Conservation (phyloP, 2,797 vertebrate species). For the Labeo calbasu region DNA sequence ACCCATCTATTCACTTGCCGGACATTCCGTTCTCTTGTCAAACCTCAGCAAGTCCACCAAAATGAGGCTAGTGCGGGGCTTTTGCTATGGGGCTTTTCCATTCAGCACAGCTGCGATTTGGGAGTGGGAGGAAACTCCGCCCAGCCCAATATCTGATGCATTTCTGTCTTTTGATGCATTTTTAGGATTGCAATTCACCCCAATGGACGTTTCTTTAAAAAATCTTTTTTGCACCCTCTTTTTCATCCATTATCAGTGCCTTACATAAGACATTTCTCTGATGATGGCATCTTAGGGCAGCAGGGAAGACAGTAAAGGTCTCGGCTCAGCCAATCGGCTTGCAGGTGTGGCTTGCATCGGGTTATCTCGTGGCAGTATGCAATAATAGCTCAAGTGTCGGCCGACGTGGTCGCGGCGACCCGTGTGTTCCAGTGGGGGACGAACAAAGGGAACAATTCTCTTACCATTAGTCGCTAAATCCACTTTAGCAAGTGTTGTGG, state of each 20-base stretch:
- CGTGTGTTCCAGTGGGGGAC: conserved; percentile 46
- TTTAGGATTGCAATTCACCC: conserved; percentile 69
- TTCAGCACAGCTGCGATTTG: conserved; percentile 61
- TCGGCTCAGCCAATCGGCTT: conserved; percentile 62
- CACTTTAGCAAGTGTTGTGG: conserved; percentile 40
- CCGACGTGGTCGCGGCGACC: conserved; percentile 43
- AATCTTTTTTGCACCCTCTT: conserved; percentile 37
- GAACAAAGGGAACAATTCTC: conserved; percentile 63
- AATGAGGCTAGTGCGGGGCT: conserved; percentile 49
- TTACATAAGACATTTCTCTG: conserved; percentile 75
- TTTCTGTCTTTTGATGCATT: conserved; percentile 80
- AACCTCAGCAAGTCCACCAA: conserved; percentile 64
- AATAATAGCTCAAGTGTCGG: conserved; percentile 58
- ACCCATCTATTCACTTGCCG: conserved; percentile 71
- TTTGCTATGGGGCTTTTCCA: conserved; percentile 59
- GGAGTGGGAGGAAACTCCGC: conserved; percentile 56
- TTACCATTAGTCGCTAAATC: conserved; percentile 54
- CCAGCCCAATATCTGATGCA: conserved; percentile 73
- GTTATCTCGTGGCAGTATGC: conserved; percentile 58
- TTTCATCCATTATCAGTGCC: conserved; percentile 76
- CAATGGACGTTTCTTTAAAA: conserved; percentile 72
- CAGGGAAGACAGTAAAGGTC: conserved; percentile 64
- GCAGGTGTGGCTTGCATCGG: conserved; percentile 55
- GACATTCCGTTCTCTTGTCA: conserved; percentile 71
- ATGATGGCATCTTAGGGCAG: conserved; percentile 67